These are phyloP conservation scores for Cynoglossus semilaevis DNA, from an alignment of 2,113 vertebrate genomes.

Conservation along the genomic window DNA sequence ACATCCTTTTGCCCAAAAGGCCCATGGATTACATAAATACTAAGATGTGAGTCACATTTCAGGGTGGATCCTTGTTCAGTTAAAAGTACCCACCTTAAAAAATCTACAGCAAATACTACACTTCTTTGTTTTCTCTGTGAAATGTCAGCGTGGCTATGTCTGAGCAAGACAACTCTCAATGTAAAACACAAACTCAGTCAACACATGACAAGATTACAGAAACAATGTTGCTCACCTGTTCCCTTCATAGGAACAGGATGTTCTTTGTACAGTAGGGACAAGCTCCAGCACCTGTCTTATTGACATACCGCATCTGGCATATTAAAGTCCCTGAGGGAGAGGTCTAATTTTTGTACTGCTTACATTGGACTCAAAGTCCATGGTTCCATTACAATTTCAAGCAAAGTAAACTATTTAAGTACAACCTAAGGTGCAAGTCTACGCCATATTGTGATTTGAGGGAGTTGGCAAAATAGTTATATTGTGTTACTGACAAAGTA, in stretches of 20 bases:
- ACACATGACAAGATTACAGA: constrained; percentile 16
- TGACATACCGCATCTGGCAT: constrained; percentile 22
- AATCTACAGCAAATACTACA: constrained; percentile 7
- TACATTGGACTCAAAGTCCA: constrained; percentile 9
- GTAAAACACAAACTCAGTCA: constrained; percentile 25
- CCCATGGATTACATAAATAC: constrained; percentile 8
- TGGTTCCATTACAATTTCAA: too few relatives aligned
- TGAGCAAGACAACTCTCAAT: constrained; percentile 20
- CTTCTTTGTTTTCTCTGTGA: constrained; percentile 8
- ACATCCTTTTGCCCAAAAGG: constrained; percentile 25
- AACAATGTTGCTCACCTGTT: constrained; percentile 21
- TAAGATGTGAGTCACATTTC: constrained; percentile 31
- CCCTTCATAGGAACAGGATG: constrained; percentile 40
- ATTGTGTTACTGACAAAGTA: too few relatives aligned
- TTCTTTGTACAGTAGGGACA: constrained; percentile 41
- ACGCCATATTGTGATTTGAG: too few relatives aligned
- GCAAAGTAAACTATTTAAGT: too few relatives aligned
- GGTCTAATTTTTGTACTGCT: background rate
- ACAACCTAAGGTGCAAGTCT: too few relatives aligned
- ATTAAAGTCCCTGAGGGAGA: constrained; percentile 2
- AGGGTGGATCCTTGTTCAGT: constrained; percentile 22
- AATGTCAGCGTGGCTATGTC: constrained; percentile 24
- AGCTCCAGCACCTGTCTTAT: constrained; percentile 46
- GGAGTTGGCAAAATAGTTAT: too few relatives aligned
- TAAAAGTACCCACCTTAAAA: constrained; percentile 24